Evolutionary conservation across 2,797 vertebrate genomes (phyloP).

Genomic region (Rhabdomys pumilio): DNA sequence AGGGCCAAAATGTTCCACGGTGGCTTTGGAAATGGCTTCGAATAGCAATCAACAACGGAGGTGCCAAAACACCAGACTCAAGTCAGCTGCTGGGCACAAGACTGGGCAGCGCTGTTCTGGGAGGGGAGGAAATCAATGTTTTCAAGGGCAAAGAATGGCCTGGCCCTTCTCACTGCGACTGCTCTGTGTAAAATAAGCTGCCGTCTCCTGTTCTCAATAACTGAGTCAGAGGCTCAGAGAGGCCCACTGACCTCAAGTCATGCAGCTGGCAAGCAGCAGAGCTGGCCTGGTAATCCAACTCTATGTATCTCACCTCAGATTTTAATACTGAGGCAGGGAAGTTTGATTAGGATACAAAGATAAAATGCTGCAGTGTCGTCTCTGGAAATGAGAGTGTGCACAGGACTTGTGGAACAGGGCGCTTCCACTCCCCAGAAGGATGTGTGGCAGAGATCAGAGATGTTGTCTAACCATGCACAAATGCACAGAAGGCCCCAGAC

Average conservation of each 20-base stretch:
- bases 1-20: not conserved
- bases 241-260: no score
- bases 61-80: not conserved
- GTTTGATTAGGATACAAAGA: not conserved
- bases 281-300: not conserved
- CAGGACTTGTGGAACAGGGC: no score
- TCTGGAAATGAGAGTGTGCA: not conserved
- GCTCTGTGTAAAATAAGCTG: not conserved
- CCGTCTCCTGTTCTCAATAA: not conserved
- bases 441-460: not conserved
- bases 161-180: not conserved
- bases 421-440: not conserved
- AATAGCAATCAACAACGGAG: constrained; percentile 2
- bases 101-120: not conserved
- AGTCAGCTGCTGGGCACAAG: not conserved
- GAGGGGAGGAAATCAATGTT: not conserved
- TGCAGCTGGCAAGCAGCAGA: not conserved
- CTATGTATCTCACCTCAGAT: not conserved
- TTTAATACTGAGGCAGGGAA: constrained; percentile 4
- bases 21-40: constrained; percentile 55
- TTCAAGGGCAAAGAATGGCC: rapidly evolving
- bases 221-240: not conserved
- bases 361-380: not conserved
- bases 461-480: not conserved
- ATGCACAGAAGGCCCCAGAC: not conserved